Evolutionary conservation across 2,888 invertebrate species (phyloP), one percentile per base, ranked within the genome.

Genomic region (Philaethria dido): DNA sequence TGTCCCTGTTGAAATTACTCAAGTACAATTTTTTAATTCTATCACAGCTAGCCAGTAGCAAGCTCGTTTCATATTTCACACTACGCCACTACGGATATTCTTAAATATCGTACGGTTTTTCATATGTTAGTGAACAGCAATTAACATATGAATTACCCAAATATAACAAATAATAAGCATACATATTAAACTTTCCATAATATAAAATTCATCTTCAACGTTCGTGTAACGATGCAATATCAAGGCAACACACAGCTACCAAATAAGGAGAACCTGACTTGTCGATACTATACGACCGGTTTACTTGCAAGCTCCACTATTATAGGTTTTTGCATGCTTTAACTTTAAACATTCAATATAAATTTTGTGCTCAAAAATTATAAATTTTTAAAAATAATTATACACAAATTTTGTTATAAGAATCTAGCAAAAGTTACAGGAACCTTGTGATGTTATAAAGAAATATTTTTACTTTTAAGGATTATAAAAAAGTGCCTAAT

Each of bases 231-330:
- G 62, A 14, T n/a, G 45, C 59, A 66, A 62, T 66, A 66, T 62
- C 64, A 64, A 62, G 52, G 65, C 50, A 65, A 42, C 16, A 55
- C 59, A 65, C 14, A 36, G 69, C 33, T 63, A 45, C 69, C 69
- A 66, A 62, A 63, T 62, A 69, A 48, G 69, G 69, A 52, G 59
- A 22, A 62, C 62, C 59, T 63, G 69, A 45, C 42, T 54, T 33
- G 59, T 59, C 59, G 66, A 63, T 63, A 55, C 63, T 54, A 66
- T 47, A 62, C 59, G 50, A 65, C 66, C 69, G 62, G 69, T 69
- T 69, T 16, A 62, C 60, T 69, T 55, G 36, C 50, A 45, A 62
- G 62, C 39, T 50, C 59, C 42, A 52, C 42, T 48, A 60, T 44
- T 59, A 42, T 39, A 59, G 48, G 44, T 60, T 59, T 59, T 65